Evolutionary conservation across 2,113 vertebrate species (phyloP).

Genomic region (Bufo gargarizans): DNA sequence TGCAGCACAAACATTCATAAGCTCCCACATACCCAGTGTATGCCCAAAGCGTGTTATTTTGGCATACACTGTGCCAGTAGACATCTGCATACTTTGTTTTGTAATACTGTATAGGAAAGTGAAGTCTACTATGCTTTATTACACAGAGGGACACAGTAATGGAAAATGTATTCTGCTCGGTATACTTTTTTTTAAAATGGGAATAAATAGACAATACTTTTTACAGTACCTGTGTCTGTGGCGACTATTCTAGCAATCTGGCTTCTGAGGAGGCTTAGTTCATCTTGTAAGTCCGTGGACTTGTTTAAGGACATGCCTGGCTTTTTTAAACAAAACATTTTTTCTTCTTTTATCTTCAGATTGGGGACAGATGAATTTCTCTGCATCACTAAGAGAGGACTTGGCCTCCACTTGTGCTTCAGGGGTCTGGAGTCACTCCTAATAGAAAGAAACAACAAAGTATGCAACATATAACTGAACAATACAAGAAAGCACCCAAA

Average conservation of each 20-base stretch:
- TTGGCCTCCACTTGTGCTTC: constrained; percentile 95
- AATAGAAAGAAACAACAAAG: constrained; percentile 36
- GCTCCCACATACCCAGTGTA: no score
- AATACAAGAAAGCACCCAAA: neutral
- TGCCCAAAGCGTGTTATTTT: no score
- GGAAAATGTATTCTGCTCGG: no score
- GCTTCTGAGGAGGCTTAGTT: constrained; percentile 89
- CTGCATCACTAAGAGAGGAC: constrained; percentile 92
- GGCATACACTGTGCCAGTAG: no score
- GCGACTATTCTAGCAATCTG: constrained; percentile 96
- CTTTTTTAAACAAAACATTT: constrained; percentile 89
- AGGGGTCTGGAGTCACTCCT: constrained; percentile 92
- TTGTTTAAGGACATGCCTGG: constrained; percentile 89
- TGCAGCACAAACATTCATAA: no score
- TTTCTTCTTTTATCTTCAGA: constrained; percentile 90
- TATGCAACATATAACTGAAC: neutral
- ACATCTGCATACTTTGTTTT: no score
- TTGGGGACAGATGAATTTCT: constrained; percentile 97
- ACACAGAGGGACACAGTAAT: no score
- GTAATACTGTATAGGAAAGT: no score
- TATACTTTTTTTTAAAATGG: no score
- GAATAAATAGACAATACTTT: no score
- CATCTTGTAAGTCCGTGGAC: constrained; percentile 92
- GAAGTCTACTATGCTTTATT: no score
- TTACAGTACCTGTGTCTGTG: constrained; percentile 78